Evolutionary conservation across 2,888 invertebrate species (phyloP).

Genomic region (Dasypogon diadema): DNA sequence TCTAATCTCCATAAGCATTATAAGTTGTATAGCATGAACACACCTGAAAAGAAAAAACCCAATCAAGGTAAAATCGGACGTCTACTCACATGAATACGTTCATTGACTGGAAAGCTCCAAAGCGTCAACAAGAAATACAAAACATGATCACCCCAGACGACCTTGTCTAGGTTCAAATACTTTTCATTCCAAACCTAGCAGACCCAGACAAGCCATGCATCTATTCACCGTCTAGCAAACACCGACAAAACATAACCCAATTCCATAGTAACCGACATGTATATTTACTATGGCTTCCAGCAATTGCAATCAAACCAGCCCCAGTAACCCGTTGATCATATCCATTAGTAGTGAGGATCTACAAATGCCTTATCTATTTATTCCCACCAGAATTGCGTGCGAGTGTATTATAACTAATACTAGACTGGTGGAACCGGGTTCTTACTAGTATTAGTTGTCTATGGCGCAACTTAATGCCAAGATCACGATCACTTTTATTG

Average conservation of each 20-base stretch:
- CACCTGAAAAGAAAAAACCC: too few relatives aligned
- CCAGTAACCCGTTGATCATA: slow-evolving; percentile 4
- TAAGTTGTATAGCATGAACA: too few relatives aligned
- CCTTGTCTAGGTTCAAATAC: slow-evolving; percentile 55
- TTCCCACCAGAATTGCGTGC: too few relatives aligned
- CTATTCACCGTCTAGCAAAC: slow-evolving; percentile 25
- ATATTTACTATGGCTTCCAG: neutral
- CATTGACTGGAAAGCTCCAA: slow-evolving; percentile 35
- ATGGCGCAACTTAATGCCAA: slow-evolving; percentile 34
- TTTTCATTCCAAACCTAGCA: slow-evolving; percentile 18
- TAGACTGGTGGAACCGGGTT: neutral
- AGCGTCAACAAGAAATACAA: neutral
- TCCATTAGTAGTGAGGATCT: neutral
- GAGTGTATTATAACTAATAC: slow-evolving; percentile 1
- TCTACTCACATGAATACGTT: neutral
- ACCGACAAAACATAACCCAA: slow-evolving; percentile 49
- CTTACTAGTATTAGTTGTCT: neutral
- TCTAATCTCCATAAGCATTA: too few relatives aligned
- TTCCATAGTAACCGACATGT: slow-evolving; percentile 49
- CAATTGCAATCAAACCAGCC: slow-evolving; percentile 9
- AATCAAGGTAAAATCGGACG: too few relatives aligned
- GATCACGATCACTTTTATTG: slow-evolving; percentile 20
- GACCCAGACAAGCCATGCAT: slow-evolving; percentile 35
- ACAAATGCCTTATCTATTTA: neutral
- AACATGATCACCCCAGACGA: slow-evolving; percentile 48